Percentiles rank a stretch among this genome's conserved stretches.
Conservation (phyloP, 1,140 invertebrate species). For the Phymastichus coffea region DNA sequence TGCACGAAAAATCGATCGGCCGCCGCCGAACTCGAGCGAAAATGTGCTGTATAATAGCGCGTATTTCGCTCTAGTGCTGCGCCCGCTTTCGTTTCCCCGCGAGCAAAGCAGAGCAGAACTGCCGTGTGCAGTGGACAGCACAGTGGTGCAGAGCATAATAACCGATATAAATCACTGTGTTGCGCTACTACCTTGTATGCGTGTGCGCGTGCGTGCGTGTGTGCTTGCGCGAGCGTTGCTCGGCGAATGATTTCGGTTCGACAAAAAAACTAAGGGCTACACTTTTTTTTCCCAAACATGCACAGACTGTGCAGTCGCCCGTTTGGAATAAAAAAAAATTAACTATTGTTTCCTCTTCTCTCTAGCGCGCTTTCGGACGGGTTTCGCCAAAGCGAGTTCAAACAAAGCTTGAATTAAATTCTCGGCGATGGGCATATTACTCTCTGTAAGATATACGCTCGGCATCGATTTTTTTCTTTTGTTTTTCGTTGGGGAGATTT, state of each 20-base stretch:
- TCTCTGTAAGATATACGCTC: neutral
- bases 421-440: neutral
- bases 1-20: constrained; percentile 7
- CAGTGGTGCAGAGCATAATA: constrained; percentile 3
- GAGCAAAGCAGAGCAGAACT: too few relatives aligned
- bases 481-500: neutral
- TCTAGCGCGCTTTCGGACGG: neutral
- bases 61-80: too few relatives aligned
- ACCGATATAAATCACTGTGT: constrained; percentile 26
- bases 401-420: constrained; percentile 11
- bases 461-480: neutral
- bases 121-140: constrained; percentile 6
- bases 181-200: too few relatives aligned
- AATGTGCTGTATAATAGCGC: neutral
- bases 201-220: too few relatives aligned
- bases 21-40: neutral
- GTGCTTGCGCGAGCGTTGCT: too few relatives aligned
- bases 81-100: constrained; percentile 1
- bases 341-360: constrained; percentile 17
- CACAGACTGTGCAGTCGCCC: neutral
- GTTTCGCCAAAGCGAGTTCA: neutral
- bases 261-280: too few relatives aligned
- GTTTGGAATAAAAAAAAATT: constrained; percentile 1
- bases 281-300: neutral
- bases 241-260: constrained; percentile 13